Conservation (phyloP, 2,888 invertebrate species). For the Drosophila robusta region DNA sequence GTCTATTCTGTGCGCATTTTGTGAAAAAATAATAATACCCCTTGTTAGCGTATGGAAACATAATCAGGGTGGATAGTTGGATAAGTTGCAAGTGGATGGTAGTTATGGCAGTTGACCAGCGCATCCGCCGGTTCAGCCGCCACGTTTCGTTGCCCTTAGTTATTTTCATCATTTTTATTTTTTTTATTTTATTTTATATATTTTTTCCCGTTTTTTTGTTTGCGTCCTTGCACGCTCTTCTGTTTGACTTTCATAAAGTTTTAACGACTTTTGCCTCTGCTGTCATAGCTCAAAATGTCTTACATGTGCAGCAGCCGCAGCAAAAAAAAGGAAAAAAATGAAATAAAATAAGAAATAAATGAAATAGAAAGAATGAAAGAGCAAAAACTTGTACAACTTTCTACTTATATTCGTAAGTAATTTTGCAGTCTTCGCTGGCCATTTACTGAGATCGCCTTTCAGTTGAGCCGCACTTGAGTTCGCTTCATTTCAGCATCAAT, state of each 20-base stretch:
- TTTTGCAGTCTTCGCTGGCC: conserved; percentile 62
- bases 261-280: conserved; percentile 82
- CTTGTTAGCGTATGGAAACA: conserved; percentile 30
- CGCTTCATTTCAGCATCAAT: conserved; percentile 71
- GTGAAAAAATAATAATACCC: background rate
- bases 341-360: conserved; percentile 11
- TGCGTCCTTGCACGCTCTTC: conserved; percentile 64
- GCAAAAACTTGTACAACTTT: conserved; percentile 75
- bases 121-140: conserved; percentile 52
- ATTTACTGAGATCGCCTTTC: conserved; percentile 49
- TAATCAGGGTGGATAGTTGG: conserved; percentile 57
- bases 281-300: conserved; percentile 73
- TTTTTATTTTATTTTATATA: conserved; percentile 37
- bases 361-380: conserved; percentile 42
- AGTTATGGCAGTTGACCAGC: conserved; percentile 64
- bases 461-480: conserved; percentile 62
- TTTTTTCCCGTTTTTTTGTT: conserved; percentile 29
- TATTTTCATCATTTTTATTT: conserved; percentile 65
- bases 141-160: conserved; percentile 78
- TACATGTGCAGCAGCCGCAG: conserved; percentile 66
- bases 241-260: conserved; percentile 83
- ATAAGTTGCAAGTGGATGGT: conserved; percentile 49
- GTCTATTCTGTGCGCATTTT: too few species aligned
- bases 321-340: conserved; percentile 11
- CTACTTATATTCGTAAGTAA: conserved; percentile 76